Percentiles rank a stretch among this genome's conserved stretches.
These are phyloP conservation scores for Callopanchax toddi DNA, from an alignment of 2,113 vertebrate genomes.

Conservation along the genomic window DNA sequence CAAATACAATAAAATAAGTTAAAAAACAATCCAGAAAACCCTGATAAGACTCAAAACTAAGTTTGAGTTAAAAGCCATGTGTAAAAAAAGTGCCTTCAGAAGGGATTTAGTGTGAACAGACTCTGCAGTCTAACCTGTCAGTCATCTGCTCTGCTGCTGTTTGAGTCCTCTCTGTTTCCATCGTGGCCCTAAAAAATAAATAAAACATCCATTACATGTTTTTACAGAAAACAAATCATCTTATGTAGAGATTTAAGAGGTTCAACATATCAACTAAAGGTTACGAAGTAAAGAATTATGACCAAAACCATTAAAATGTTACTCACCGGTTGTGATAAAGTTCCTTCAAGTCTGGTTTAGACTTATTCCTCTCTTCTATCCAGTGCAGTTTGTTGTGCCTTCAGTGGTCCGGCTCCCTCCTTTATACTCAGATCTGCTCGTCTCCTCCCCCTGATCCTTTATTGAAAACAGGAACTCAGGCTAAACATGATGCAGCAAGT, in stretches of 20 bases:
- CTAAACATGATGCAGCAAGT: constrained; percentile 68
- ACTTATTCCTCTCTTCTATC: constrained; percentile 3
- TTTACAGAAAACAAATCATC: neutral
- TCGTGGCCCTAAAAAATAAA: constrained; percentile 42
- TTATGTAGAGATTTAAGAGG: neutral
- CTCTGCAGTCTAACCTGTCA: constrained; percentile 57
- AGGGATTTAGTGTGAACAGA: constrained; percentile 7
- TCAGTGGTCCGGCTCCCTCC: constrained; percentile 2
- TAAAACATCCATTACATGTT: neutral
- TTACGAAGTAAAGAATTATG: neutral
- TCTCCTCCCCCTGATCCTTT: constrained; percentile 52
- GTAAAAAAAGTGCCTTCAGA: neutral
- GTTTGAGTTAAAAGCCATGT: no score
- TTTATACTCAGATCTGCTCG: constrained; percentile 53
- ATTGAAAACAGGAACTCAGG: constrained; percentile 67
- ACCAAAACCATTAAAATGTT: neutral
- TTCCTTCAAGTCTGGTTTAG: neutral
- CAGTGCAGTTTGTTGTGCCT: constrained; percentile 19
- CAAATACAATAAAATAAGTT: neutral
- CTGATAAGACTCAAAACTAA: no score
- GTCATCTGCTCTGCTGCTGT: constrained; percentile 33
- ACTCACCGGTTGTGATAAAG: constrained; percentile 53
- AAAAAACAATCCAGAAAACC: neutral
- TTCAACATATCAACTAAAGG: neutral
- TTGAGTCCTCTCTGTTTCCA: constrained; percentile 64